phyloP scores from a whole-genome alignment of 1,140 invertebrate species.

The Lepidurus packardi region DNA sequence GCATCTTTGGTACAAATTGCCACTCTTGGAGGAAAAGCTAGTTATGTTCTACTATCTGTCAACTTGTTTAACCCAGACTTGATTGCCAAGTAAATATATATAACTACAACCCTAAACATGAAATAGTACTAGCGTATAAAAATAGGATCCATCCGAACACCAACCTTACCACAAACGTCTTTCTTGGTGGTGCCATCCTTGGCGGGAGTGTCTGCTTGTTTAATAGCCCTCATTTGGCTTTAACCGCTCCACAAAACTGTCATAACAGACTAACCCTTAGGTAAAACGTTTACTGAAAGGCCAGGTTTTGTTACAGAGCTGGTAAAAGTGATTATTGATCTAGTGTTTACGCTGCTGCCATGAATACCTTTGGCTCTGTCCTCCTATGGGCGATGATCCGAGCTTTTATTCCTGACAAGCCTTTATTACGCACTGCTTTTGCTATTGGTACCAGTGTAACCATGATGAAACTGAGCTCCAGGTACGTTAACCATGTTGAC shows the following conservation, averaged over 20 bases:
- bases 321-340: conserved; percentile 38
- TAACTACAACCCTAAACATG: not conserved
- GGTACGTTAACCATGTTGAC: conserved; percentile 53
- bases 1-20: not conserved
- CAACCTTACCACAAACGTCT: not conserved
- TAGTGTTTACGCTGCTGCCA: conserved; percentile 56
- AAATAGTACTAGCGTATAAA: not conserved
- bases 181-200: not conserved
- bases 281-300: not conserved
- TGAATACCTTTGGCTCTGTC: conserved; percentile 66
- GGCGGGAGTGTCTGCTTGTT: not conserved
- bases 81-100: not conserved
- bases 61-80: not conserved
- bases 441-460: conserved; percentile 56
- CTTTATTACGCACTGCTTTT: conserved; percentile 52
- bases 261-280: not conserved
- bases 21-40: not conserved
- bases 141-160: not conserved
- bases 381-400: conserved; percentile 63
- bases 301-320: not conserved
- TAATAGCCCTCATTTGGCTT: not conserved
- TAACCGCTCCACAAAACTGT: not conserved
- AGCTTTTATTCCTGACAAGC: conserved; percentile 58
- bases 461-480: conserved; percentile 54
- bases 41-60: not conserved